Percentiles rank a stretch among this genome's conserved stretches.
phyloP scores from a whole-genome alignment of 2,113 vertebrate genomes.

The Nothoprocta pentlandii region DNA sequence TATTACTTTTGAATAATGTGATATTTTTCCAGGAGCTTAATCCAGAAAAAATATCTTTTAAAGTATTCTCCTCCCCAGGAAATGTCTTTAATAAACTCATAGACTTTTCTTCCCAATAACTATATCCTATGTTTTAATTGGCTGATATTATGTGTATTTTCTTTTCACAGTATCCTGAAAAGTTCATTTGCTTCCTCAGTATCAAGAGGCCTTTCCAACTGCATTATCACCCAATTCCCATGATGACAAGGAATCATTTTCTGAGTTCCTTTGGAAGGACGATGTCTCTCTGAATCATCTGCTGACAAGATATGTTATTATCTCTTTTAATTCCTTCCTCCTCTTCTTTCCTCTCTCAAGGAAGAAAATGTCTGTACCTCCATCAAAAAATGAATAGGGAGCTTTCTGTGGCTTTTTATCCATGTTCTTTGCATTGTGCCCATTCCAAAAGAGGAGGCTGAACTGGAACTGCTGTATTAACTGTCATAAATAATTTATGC shows the following conservation, averaged over 20 bases:
- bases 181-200: slow-evolving; percentile 21
- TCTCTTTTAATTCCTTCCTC: slow-evolving; percentile 58
- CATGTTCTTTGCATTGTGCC: background rate
- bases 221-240: slow-evolving; percentile 41
- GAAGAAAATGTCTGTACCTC: slow-evolving; percentile 56
- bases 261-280: slow-evolving; percentile 49
- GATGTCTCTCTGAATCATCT: slow-evolving; percentile 12
- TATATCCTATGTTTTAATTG: background rate
- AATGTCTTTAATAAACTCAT: background rate
- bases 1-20: background rate
- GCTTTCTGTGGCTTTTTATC: slow-evolving; percentile 14
- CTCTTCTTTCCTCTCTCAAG: slow-evolving; percentile 59
- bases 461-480: background rate
- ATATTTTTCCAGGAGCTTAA: background rate
- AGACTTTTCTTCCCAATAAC: background rate
- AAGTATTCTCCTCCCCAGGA: background rate
- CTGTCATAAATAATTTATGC: background rate
- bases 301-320: slow-evolving; percentile 56
- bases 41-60: background rate
- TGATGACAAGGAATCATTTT: slow-evolving; percentile 63
- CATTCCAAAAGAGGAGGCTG: background rate
- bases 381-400: slow-evolving; percentile 35
- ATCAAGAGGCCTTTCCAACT: background rate
- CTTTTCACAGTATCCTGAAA: background rate
- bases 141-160: background rate